phyloP scores from a whole-genome alignment of 2,797 vertebrate genomes.

The Chiloscyllium punctatum region DNA sequence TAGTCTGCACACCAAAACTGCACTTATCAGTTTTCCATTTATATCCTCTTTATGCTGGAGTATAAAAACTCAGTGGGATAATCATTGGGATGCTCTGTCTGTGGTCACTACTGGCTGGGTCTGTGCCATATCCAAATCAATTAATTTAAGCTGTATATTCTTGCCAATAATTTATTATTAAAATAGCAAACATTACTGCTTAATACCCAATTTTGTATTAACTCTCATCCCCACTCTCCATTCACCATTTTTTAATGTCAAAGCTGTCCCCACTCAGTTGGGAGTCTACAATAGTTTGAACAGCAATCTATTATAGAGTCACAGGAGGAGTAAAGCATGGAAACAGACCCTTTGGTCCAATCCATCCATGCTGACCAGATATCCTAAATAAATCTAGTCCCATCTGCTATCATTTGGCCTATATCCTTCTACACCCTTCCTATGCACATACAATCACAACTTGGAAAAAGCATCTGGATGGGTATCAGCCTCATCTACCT shows the following conservation, averaged over 20 bases:
- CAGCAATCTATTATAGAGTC: background rate
- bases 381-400: no score
- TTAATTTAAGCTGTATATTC: background rate
- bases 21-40: background rate
- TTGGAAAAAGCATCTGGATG: no score
- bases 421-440: no score
- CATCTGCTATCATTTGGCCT: no score
- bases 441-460: no score
- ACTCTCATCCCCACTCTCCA: background rate
- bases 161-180: background rate
- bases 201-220: background rate
- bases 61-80: background rate
- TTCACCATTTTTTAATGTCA: background rate
- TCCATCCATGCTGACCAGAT: no score
- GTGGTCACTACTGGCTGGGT: background rate
- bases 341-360: no score
- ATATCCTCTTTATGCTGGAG: background rate
- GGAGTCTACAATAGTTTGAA: background rate
- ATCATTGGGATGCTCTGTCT: background rate
- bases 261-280: background rate
- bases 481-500: no score
- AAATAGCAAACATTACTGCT: background rate
- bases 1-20: background rate
- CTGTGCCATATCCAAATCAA: background rate
- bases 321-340: no score